phyloP scores from a whole-genome alignment of 2,113 vertebrate genomes.

The Channa argus region DNA sequence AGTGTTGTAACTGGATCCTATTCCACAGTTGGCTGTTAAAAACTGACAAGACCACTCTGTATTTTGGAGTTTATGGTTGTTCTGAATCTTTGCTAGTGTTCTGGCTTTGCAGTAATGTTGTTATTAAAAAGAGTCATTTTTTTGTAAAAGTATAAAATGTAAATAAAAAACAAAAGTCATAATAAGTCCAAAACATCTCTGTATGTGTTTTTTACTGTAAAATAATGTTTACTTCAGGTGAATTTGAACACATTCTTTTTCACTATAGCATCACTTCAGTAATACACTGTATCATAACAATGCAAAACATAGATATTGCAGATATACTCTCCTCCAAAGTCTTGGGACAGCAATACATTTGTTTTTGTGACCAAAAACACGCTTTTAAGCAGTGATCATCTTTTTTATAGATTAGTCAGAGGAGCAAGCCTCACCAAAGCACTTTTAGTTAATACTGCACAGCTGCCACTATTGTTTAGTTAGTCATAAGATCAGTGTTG shows the following conservation, averaged over 20 bases:
- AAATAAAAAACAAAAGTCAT: slow-evolving; percentile 70
- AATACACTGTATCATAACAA: background rate
- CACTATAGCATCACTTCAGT: background rate
- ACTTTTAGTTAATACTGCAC: too few species aligned
- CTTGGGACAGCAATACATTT: too few species aligned
- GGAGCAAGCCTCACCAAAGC: too few species aligned
- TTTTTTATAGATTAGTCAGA: too few species aligned
- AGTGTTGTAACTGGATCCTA: slow-evolving; percentile 88
- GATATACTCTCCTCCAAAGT: too few species aligned
- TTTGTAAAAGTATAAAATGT: slow-evolving; percentile 77
- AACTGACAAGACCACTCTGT: slow-evolving; percentile 84
- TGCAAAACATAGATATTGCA: too few species aligned
- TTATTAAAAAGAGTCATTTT: slow-evolving; percentile 62
- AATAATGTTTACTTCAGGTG: background rate
- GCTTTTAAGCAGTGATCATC: too few species aligned
- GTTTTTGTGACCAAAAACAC: too few species aligned
- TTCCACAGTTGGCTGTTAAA: slow-evolving; percentile 89
- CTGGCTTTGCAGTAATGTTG: slow-evolving; percentile 75
- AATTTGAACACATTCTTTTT: background rate
- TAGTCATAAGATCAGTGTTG: too few species aligned
- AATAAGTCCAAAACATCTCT: slow-evolving; percentile 35
- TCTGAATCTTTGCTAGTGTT: slow-evolving; percentile 73
- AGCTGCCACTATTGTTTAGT: too few species aligned
- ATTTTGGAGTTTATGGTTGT: slow-evolving; percentile 73
- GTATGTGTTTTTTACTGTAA: background rate